Evolutionary conservation across 37 sponge, comb jelly and placozoan species (phyloP).

Genomic region (Corticium candelabrum): DNA sequence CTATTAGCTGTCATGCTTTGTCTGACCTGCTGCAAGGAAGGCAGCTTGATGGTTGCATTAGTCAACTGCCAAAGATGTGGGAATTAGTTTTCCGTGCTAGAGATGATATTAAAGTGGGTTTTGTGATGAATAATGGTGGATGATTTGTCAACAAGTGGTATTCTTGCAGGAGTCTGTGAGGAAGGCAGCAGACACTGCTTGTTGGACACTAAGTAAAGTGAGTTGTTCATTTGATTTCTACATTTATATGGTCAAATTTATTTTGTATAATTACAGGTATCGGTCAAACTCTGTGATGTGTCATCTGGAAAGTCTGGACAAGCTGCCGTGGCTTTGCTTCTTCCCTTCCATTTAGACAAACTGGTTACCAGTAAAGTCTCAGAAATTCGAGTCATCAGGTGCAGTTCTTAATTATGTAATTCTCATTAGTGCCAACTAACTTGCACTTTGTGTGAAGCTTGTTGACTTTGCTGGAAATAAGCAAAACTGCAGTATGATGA

Average conservation of each 20-base stretch:
- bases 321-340: not conserved
- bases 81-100: slow-evolving; percentile 49
- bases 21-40: slow-evolving; percentile 43
- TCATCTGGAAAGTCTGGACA: not conserved
- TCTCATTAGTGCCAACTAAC: too few relatives aligned
- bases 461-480: too few relatives aligned
- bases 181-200: not conserved
- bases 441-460: too few relatives aligned
- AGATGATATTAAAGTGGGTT: slow-evolving; percentile 83
- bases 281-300: not conserved
- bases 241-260: not conserved
- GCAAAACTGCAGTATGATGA: too few relatives aligned
- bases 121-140: not conserved
- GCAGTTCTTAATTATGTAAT: not conserved
- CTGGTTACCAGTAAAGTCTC: not conserved
- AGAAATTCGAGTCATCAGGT: not conserved
- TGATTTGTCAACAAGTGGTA: too few relatives aligned
- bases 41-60: slow-evolving; percentile 34
- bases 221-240: not conserved
- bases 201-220: not conserved
- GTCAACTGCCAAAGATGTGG: slow-evolving; percentile 70
- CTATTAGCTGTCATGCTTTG: slow-evolving; percentile 51
- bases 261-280: not conserved
- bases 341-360: not conserved
- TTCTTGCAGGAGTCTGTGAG: not conserved